Percentiles rank a stretch among this genome's conserved stretches.
Evolutionary conservation across 2,888 invertebrate species (phyloP).

Genomic region (Synanthedon myopaeformis): DNA sequence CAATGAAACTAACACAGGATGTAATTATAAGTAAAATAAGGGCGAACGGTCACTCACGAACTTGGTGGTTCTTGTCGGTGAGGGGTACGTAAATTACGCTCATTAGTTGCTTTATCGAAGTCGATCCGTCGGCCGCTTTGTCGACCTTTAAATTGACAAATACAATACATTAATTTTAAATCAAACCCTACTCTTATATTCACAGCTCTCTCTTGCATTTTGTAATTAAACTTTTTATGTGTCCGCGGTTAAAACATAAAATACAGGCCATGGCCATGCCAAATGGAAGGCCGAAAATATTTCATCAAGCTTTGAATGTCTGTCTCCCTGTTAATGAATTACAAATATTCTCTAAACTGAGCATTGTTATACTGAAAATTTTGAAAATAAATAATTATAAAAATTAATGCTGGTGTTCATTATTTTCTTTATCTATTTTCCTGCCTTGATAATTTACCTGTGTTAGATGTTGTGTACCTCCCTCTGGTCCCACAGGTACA

Average conservation of each 20-base stretch:
- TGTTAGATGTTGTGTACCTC: constrained; percentile 87
- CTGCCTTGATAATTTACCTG: constrained; percentile 51
- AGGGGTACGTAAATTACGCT: constrained; percentile 97
- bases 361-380: background rate
- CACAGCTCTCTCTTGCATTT: too few relatives aligned
- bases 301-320: too few relatives aligned
- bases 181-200: too few relatives aligned
- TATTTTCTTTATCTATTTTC: background rate
- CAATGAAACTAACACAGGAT: background rate
- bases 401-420: background rate
- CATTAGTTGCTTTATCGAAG: constrained; percentile 84
- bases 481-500: constrained; percentile 89
- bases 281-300: too few relatives aligned
- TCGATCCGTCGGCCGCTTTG: constrained; percentile 83
- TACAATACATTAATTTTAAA: too few relatives aligned
- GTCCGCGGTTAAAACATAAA: too few relatives aligned
- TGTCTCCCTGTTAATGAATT: background rate
- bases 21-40: background rate
- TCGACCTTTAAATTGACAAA: constrained; percentile 74
- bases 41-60: constrained; percentile 49
- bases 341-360: background rate
- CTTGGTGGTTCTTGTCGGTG: constrained; percentile 76
- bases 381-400: background rate
- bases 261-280: too few relatives aligned
- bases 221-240: too few relatives aligned